Percentiles rank a stretch among this genome's conserved stretches.
Conservation (phyloP, 2,797 vertebrate genomes). For the Pygocentrus nattereri region DNA sequence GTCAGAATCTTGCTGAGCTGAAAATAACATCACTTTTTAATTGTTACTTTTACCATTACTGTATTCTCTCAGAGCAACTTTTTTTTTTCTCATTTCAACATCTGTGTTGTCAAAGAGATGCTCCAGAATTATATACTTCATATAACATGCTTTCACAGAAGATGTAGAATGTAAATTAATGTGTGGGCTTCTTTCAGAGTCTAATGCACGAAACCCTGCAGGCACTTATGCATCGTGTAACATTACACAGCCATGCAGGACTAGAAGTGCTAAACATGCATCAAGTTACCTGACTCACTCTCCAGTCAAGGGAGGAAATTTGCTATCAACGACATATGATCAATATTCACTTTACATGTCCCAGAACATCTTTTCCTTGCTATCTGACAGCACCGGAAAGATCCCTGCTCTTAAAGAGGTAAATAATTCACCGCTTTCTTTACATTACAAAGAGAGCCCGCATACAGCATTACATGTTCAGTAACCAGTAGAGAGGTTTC, state of each 20-base stretch:
- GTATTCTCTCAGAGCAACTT: no score
- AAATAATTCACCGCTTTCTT: constrained; percentile 23
- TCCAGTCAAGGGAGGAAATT: constrained; percentile 26
- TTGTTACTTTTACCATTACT: no score
- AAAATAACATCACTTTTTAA: no score
- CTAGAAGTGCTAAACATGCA: constrained; percentile 36
- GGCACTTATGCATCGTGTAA: background rate
- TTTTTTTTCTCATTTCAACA: no score
- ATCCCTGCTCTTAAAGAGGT: background rate
- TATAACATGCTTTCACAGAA: background rate
- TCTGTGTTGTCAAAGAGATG: background rate
- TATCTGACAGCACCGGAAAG: background rate
- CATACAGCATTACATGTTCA: background rate
- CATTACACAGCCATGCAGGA: constrained; percentile 14
- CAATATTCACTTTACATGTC: constrained; percentile 46
- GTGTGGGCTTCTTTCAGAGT: no score
- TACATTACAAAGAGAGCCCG: constrained; percentile 1
- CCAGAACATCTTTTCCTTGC: constrained; percentile 23
- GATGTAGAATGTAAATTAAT: constrained; percentile 22
- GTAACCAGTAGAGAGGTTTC: background rate
- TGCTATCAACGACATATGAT: constrained; percentile 39
- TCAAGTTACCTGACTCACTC: constrained; percentile 31
- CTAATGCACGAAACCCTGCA: constrained; percentile 9
- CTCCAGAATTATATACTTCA: background rate
- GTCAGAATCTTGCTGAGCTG: background rate